Base-by-base conservation (phyloP, 2,888 invertebrate genomes). In the Lepas anatifera region DNA sequence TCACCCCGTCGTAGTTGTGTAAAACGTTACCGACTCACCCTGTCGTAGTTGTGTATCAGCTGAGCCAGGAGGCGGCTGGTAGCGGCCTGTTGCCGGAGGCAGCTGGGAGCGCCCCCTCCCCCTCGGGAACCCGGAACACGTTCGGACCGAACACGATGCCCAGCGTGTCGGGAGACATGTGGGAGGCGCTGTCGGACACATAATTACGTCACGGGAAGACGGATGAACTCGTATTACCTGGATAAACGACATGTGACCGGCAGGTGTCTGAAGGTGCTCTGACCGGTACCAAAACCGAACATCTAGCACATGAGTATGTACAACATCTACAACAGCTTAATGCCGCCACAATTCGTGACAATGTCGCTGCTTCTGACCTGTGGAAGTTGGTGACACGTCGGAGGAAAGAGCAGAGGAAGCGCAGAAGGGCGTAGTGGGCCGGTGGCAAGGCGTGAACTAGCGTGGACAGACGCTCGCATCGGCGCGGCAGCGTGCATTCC, bases 61-160 rank as follows among this genome's bases (percentile, higher is more conserved):
- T 58, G 58, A 8, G 32, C 58, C 58, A 58, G 58, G 2, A 58
- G 18, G 2, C 35, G 58, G 22, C 35, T 58, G 32, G 22, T 58
- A 22, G 58, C 58, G 1, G 58, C 58, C 58, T 58, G 58, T n/a
- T 58, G 58, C 18, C 25, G 32, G 22, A 58, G 35, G 18, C 35
- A 32, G n/a, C n/a, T 8, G 58, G 58, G 22, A 35, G 32, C 16
- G 22, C 35, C 8, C 35, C 58, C 22, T 58, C 58, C 8, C 35
- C 16, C 10, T 25, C 35, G 13, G 58, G 7, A 8, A 66, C 67
- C 80, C 79, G 78, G 76, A 81, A 81, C 35, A 81, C 74, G 75
- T 80, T 80, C 64, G 81, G 81, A 68, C 81, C 81, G 77, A 81
- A 81, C 29, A 81, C 79, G 73, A 79, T 78, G 73, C 73, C 70